Evolutionary conservation across 1,140 invertebrate species (phyloP), one percentile per base, ranked within the genome.

Genomic region (Drosophila subobscura): DNA sequence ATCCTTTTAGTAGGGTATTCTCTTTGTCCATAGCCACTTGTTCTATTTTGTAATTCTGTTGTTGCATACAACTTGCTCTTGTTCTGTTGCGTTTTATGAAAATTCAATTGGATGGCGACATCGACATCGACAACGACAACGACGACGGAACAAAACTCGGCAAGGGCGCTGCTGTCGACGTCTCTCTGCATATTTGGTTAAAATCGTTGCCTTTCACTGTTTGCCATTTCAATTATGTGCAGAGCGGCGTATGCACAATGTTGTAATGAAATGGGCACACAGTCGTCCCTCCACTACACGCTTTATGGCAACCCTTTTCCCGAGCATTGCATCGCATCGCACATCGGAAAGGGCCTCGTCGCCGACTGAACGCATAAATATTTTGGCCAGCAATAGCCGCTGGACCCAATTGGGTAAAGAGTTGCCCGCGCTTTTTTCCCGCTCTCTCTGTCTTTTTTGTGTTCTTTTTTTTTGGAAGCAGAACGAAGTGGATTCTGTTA

Each of bases 201-300:
- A 86, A 86, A 86, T 86, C 83, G 78, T 78, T 76, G 83, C 83
- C 79, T 88, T 83, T 88, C 83, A 88, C 83, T 86, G 83, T 86
- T 86, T 88, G 83, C 83, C 77, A 86, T 88, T 86, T 86, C 83
- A 86, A 86, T 86, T 86, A 86, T 86, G 83, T 88, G 79, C 83
- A 88, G 76, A 84, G 83, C 84, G 79, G 83, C 83, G 83, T 88
- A 88, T 88, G 75, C 77, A 77, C 83, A 88, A 83, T 88, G 83
- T 88, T 86, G 83, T 86, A 86, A 86, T 86, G 83, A 86, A 81
- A 86, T 86, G 81, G 81, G 81, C 67, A 61, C 60, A 80, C 55
- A 72, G 42, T 49, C 55, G 6, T 14, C 14, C 33, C 41, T 45
- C 14, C 16, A 16, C 63, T 50, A 14, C 37, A 5, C 20, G 8